Conservation (phyloP, 2,888 invertebrate species). For the Lomographa bimaculata region DNA sequence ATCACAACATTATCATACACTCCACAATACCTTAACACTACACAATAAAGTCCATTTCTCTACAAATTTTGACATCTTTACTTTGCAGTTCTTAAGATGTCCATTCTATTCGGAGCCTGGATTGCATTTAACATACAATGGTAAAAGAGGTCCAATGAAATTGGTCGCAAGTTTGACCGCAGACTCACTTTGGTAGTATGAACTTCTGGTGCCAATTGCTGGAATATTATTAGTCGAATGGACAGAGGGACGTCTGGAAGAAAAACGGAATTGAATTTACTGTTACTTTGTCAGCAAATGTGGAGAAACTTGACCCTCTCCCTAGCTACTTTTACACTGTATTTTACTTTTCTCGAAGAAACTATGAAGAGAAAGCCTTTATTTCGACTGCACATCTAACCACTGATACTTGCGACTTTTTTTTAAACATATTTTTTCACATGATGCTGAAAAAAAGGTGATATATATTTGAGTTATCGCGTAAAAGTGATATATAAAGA, state of each 20-base stretch:
- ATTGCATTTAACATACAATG: not conserved
- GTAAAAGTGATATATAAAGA: no score
- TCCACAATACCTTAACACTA: constrained; percentile 35
- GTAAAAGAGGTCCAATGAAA: constrained; percentile 25
- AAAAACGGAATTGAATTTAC: constrained; percentile 42
- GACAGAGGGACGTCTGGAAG: constrained; percentile 50
- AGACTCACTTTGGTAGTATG: constrained; percentile 54
- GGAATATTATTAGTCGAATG: constrained; percentile 66
- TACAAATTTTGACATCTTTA: constrained; percentile 17
- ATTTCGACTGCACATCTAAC: no score
- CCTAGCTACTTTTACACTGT: not conserved
- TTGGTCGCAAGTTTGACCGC: constrained; percentile 47
- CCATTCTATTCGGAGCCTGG: constrained; percentile 50
- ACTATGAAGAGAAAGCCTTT: no score
- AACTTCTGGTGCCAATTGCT: constrained; percentile 73
- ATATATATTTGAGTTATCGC: no score
- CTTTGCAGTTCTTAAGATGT: constrained; percentile 22
- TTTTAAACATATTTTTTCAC: no score
- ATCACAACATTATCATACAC: constrained; percentile 41
- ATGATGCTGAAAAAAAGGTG: no score
- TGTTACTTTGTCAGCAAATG: constrained; percentile 32
- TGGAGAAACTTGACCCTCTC: constrained; percentile 12
- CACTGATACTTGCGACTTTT: no score
- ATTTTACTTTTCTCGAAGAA: no score
- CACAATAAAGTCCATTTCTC: constrained; percentile 43